These are phyloP conservation scores for Regulus satrapa DNA, from an alignment of 2,113 vertebrate genomes.

Conservation along the genomic window DNA sequence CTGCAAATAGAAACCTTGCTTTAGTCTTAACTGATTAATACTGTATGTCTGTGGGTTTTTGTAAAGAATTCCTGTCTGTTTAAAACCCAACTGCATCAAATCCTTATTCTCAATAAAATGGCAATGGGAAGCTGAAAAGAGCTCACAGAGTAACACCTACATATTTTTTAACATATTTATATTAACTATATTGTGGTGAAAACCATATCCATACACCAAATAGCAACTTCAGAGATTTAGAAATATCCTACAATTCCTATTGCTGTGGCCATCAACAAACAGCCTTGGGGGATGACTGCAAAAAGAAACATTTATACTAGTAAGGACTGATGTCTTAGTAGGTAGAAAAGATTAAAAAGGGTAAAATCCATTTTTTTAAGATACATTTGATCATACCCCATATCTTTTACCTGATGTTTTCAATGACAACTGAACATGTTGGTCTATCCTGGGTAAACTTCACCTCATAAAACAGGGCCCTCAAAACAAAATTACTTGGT, in stretches of 20 bases:
- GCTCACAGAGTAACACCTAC: not conserved
- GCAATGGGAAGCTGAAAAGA: not conserved
- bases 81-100: not conserved
- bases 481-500: not conserved
- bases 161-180: not conserved
- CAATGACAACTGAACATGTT: not conserved
- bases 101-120: not conserved
- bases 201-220: not conserved
- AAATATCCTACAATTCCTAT: not conserved
- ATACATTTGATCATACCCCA: rapidly evolving
- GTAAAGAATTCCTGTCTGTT: not conserved
- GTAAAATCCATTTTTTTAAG: not conserved
- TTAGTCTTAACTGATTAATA: not conserved
- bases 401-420: not conserved
- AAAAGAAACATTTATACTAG: not conserved
- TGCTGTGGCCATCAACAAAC: rapidly evolving
- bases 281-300: not conserved
- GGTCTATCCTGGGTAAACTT: not conserved
- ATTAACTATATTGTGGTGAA: not conserved
- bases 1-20: not conserved
- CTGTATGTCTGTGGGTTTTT: not conserved
- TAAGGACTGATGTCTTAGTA: not conserved
- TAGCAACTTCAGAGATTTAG: not conserved
- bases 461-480: not conserved
- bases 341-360: not conserved